phyloP scores from a whole-genome alignment of 2,113 vertebrate species.

The Calypte anna region DNA sequence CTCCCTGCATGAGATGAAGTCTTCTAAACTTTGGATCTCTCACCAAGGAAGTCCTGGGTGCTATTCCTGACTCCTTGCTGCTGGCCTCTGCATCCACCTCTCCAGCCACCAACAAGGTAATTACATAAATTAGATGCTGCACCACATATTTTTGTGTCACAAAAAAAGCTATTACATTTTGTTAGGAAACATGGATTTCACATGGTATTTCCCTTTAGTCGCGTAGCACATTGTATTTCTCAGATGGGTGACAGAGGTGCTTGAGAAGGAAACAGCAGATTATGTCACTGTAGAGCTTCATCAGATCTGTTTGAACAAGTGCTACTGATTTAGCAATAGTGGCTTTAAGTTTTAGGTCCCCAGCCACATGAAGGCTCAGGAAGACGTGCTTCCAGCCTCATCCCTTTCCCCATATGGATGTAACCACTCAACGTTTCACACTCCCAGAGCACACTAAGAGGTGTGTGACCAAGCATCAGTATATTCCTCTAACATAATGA shows the following conservation, averaged over 20 bases:
- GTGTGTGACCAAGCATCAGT: accelerated
- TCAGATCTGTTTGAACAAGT: not conserved
- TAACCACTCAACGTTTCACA: not conserved
- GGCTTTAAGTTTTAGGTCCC: not conserved
- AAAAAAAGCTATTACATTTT: not conserved
- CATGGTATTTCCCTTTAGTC: not conserved
- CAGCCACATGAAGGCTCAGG: not conserved
- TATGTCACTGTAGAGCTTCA: not conserved
- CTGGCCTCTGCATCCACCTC: not conserved
- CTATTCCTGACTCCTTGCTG: not conserved
- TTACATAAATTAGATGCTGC: not conserved
- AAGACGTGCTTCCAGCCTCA: not conserved
- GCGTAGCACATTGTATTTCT: not conserved
- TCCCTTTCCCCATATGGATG: not conserved
- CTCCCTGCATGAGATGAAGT: not conserved
- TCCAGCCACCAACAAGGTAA: not conserved
- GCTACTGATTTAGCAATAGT: not conserved
- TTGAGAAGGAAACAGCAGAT: not conserved
- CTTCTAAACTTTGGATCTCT: not conserved
- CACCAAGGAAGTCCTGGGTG: not conserved
- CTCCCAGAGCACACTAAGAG: not conserved
- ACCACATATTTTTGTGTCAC: not conserved
- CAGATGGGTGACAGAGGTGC: not conserved
- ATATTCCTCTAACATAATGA: not conserved
- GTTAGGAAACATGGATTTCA: not conserved